A percentile compares a stretch with the other conserved stretches of the same genome.
Evolutionary conservation across 2,888 invertebrate genomes (phyloP).

Genomic region (Geotrupes spiniger): DNA sequence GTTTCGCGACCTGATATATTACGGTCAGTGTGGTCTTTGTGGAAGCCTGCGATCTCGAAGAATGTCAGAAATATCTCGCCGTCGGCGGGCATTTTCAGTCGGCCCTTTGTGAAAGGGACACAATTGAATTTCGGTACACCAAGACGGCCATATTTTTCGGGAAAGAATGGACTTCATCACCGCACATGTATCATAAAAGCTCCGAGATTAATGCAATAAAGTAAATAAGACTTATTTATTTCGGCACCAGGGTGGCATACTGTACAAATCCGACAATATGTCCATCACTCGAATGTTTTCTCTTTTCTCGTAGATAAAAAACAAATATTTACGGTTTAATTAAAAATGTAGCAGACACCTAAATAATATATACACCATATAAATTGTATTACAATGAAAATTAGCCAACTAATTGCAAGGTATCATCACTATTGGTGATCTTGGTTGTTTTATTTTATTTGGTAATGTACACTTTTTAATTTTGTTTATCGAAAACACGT

Average conservation of each 20-base stretch:
- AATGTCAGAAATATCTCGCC: slow-evolving; percentile 39
- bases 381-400: no score
- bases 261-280: no score
- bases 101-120: slow-evolving; percentile 33
- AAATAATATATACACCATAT: no score
- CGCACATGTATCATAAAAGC: slow-evolving; percentile 16
- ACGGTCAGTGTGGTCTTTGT: slow-evolving; percentile 37
- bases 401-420: no score
- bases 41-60: slow-evolving; percentile 31
- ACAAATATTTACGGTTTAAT: no score
- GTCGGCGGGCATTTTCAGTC: slow-evolving; percentile 31
- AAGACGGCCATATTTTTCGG: slow-evolving; percentile 37
- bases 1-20: slow-evolving; percentile 40
- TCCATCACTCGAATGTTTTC: no score
- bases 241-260: not conserved
- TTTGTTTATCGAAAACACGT: no score
- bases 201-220: slow-evolving; percentile 23
- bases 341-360: no score
- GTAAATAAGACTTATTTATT: slow-evolving; percentile 21
- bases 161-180: slow-evolving; percentile 36
- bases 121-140: slow-evolving; percentile 38
- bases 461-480: no score
- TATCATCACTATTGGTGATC: no score
- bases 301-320: no score
- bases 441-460: no score